A percentile compares a stretch with the other conserved stretches of the same genome.
Conservation (phyloP, 2,113 vertebrate species). For the Oncorhynchus keta region DNA sequence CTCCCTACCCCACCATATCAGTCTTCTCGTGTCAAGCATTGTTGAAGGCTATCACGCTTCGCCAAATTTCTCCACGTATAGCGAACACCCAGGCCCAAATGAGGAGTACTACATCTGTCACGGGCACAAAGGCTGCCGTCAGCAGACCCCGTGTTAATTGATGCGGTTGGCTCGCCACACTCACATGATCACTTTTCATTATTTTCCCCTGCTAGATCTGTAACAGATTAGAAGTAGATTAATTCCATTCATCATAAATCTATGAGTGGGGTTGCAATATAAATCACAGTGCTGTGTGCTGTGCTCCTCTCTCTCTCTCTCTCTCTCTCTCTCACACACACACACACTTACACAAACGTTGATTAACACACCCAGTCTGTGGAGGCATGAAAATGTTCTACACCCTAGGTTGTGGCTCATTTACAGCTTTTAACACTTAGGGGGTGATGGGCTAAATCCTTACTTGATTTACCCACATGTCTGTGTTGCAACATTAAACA, state of each 20-base stretch:
- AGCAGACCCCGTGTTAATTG: constrained; percentile 37
- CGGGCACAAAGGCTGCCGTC: constrained; percentile 20
- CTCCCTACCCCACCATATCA: constrained; percentile 16
- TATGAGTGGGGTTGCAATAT: constrained; percentile 28
- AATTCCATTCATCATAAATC: constrained; percentile 48
- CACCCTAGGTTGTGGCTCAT: background rate
- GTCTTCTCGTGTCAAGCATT: constrained; percentile 25
- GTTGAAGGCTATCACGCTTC: constrained; percentile 20
- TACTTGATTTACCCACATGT: background rate
- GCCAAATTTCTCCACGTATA: constrained; percentile 1
- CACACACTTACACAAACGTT: constrained; percentile 6
- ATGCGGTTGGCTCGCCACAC: constrained; percentile 31
- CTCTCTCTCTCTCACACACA: too few relatives aligned
- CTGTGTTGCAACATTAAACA: too few relatives aligned
- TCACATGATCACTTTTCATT: constrained; percentile 52
- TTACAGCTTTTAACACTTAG: background rate
- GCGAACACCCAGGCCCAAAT: constrained; percentile 14
- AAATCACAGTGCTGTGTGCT: constrained; percentile 35
- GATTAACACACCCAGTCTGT: constrained; percentile 11
- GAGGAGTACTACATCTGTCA: constrained; percentile 35
- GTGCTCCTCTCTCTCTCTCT: background rate
- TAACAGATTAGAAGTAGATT: constrained; percentile 60
- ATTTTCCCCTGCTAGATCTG: constrained; percentile 46
- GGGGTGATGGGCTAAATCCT: background rate
- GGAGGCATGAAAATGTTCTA: background rate